Evolutionary conservation across 2,797 vertebrate genomes (phyloP), one percentile per base, ranked within the genome.

Genomic region (Sebastes wilsoni): DNA sequence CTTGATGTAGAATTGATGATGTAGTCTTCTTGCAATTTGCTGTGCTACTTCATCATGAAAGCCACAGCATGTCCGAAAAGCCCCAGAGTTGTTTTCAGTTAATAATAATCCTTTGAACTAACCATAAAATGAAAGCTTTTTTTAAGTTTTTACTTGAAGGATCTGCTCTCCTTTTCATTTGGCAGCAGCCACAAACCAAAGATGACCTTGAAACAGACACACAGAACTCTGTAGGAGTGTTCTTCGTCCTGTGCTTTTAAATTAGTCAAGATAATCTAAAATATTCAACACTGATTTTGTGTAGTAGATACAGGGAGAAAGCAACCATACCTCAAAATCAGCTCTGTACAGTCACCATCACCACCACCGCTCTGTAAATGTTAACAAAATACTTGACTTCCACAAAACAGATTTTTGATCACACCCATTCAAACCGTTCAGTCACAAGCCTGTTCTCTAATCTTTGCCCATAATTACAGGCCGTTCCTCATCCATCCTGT

Each of bases 391-490:
- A 23, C 27, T 56, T 42, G 13, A 27, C 64, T 65, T 74, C 59
- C n/a, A 59, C 54, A 30, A 7, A 42, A 68, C 28, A 49, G 27
- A 67, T 27, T 42, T 42, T n/a, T n/a, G 36, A 72, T 46, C 54
- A 65, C 22, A 52, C 27, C 49, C 10, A 22, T 56, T 71, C 7
- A n/a, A 64, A 13, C 38, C 1, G 2, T 34, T 58, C 7, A 14
- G 54, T 77, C 56, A 64, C 58, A 14, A 59, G 66, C 32, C n/a
- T 25, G 42, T 61, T 78, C 72, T 66, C 58, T 79, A 30, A 83
- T 88, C 67, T 65, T 75, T 81, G 28, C 14, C 66, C 58, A 38
- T 78, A 77, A 84, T 77, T 58, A 81, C 65, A 84, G 76, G 27
- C 61, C 1, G 13, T 2, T 46, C 42, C 27, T 77, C 75, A 34